Percentiles rank a stretch among this genome's conserved stretches.
These are phyloP conservation scores for Sebastes itinus DNA, from an alignment of 2,797 vertebrate species.

Conservation along the genomic window DNA sequence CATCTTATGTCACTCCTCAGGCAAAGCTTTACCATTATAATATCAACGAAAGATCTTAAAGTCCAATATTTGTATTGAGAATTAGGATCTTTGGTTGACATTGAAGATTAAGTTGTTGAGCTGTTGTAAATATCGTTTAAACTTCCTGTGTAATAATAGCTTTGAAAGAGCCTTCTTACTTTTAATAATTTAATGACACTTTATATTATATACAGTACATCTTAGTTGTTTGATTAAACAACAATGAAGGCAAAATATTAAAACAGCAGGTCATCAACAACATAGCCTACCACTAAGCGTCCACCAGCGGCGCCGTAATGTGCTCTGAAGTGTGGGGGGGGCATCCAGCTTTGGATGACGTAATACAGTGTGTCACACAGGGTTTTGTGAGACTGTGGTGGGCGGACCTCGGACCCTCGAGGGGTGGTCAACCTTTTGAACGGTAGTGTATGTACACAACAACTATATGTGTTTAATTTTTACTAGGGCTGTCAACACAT, in stretches of 20 bases:
- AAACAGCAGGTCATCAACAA: not conserved
- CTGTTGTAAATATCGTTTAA: not conserved
- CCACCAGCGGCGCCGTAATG: rapidly evolving
- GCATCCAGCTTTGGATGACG: no score
- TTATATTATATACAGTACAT: not conserved
- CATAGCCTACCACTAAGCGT: not conserved
- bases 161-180: not conserved
- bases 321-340: rapidly evolving
- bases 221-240: not conserved
- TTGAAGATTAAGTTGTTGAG: not conserved
- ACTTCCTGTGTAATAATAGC: not conserved
- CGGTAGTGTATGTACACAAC: no score
- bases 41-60: not conserved
- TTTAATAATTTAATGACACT: not conserved
- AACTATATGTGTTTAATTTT: no score
- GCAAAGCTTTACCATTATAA: not conserved
- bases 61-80: not conserved
- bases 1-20: not conserved
- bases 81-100: not conserved
- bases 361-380: no score
- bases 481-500: no score
- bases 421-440: no score
- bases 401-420: no score
- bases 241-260: not conserved
- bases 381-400: no score